Evolutionary conservation across 2,888 invertebrate species (phyloP), one percentile per base, ranked within the genome.

Genomic region (Nymphalis polychloros): DNA sequence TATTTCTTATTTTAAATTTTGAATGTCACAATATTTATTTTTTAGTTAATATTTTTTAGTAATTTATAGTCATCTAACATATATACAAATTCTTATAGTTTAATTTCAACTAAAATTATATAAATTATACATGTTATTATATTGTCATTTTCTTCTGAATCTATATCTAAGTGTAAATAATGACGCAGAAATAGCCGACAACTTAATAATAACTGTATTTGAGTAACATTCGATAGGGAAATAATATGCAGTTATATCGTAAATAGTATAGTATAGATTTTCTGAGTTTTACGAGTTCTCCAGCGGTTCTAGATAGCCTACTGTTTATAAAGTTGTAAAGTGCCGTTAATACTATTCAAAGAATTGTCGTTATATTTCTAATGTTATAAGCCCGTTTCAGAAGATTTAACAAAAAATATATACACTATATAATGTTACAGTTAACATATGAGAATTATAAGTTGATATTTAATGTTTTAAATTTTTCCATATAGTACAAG

Each of bases 201-300:
- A 46, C 41, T 68, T 68, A 68, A 68, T 68, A 68, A 64, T 64
- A 68, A 64, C 68, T 68, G 63, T 64, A 68, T 59, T n/a, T 41
- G 41, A 41, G 60, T 55, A 68, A 64, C 55, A 63, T 20, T 63
- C 46, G 35, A 50, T 63, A 63, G 53, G 23, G 53, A 41, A 53
- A 53, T 63, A 63, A 46, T 46, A 68, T 55, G 57, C 57, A 61
- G 60, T 68, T 64, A 60, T 48, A 50, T 50, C 20, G 16, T 13
- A 23, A 63, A 16, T 41, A 59, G 41, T 10, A 52, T 16, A 23
- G 19, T 62, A 50, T 31, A 35, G 62, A 31, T 50, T 62, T 49
- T 19, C 62, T n/a, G 49, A 50, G 49, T 62, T 50, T 61, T 49
- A 62, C 47, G 46, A 46, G 23, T 62, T 13, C 27, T 50, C 5